Conservation (phyloP, 2,113 vertebrate species). For the Sebastes fasciatus region DNA sequence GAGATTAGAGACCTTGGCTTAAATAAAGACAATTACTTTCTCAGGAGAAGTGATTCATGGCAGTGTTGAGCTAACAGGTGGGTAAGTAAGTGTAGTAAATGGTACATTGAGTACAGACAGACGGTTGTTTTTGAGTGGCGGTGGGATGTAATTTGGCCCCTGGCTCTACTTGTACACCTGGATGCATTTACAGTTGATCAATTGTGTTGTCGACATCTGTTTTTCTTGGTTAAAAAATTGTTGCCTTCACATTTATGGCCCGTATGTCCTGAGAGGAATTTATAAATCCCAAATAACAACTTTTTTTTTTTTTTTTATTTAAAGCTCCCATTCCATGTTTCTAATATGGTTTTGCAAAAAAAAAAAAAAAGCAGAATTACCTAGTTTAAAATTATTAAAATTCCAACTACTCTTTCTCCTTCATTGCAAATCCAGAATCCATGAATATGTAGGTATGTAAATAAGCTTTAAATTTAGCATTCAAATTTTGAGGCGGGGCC, state of each 20-base stretch:
- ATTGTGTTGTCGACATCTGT: conserved; percentile 21
- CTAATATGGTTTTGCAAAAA: background rate
- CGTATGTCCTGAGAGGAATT: background rate
- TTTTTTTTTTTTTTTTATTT: background rate
- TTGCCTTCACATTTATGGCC: background rate
- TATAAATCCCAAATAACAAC: background rate
- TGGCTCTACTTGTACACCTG: conserved; percentile 16
- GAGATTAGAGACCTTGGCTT: conserved; percentile 60
- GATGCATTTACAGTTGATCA: conserved; percentile 31
- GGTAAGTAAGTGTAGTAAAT: conserved; percentile 32
- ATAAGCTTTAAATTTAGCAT: background rate
- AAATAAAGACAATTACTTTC: conserved; percentile 60
- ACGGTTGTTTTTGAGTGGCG: conserved; percentile 15
- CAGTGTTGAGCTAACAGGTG: conserved; percentile 25
- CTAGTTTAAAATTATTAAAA: background rate
- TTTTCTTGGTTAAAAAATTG: conserved; percentile 7
- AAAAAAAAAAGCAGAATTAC: background rate
- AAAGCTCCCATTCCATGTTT: background rate
- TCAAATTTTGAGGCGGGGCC: background rate
- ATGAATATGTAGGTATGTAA: background rate
- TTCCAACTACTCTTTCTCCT: background rate
- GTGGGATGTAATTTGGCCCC: background rate
- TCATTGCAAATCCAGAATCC: background rate
- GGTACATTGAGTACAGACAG: conserved; percentile 3
- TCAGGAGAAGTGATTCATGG: conserved; percentile 20